Evolutionary conservation across 2,797 vertebrate genomes (phyloP).

Genomic region (Taenioides sp.): DNA sequence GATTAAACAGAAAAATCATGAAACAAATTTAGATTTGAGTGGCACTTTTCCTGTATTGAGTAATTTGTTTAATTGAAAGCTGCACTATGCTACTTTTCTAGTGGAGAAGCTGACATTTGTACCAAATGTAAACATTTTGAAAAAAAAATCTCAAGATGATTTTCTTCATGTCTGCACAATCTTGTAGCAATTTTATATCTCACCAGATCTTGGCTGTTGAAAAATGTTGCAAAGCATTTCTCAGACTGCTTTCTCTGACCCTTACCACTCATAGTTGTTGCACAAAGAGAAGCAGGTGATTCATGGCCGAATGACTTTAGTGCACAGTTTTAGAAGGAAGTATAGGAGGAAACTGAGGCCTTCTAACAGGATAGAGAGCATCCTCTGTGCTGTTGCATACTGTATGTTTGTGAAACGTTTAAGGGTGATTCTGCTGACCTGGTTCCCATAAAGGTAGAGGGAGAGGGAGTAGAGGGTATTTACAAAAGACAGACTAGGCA

Average conservation of each 20-base stretch:
- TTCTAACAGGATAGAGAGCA: slow-evolving; percentile 51
- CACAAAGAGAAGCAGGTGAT: slow-evolving; percentile 63
- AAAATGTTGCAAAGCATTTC: slow-evolving; percentile 5
- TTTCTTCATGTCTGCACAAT: too few relatives aligned
- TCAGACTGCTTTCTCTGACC: slow-evolving; percentile 25
- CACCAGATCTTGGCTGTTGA: background rate
- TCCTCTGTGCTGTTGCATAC: slow-evolving; percentile 43
- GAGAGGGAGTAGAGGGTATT: too few relatives aligned
- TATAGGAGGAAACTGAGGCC: slow-evolving; percentile 58
- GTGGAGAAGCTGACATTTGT: too few relatives aligned
- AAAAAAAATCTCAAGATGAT: too few relatives aligned
- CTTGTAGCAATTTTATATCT: too few relatives aligned
- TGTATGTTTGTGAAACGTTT: slow-evolving; percentile 20
- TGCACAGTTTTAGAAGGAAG: slow-evolving; percentile 64
- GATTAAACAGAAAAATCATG: background rate
- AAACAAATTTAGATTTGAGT: background rate
- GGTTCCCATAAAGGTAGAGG: slow-evolving; percentile 43
- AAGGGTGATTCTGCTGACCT: slow-evolving; percentile 66
- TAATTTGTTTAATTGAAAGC: background rate
- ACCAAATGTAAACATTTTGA: too few relatives aligned
- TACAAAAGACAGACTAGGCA: too few relatives aligned
- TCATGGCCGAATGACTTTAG: slow-evolving; percentile 52
- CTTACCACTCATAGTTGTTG: slow-evolving; percentile 50
- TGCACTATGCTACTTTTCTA: too few relatives aligned
- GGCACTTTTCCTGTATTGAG: background rate